A percentile compares a stretch with the other conserved stretches of the same genome.
These are phyloP conservation scores for Takifugu ocellatus DNA, from an alignment of 2,797 vertebrate genomes.

Conservation along the genomic window DNA sequence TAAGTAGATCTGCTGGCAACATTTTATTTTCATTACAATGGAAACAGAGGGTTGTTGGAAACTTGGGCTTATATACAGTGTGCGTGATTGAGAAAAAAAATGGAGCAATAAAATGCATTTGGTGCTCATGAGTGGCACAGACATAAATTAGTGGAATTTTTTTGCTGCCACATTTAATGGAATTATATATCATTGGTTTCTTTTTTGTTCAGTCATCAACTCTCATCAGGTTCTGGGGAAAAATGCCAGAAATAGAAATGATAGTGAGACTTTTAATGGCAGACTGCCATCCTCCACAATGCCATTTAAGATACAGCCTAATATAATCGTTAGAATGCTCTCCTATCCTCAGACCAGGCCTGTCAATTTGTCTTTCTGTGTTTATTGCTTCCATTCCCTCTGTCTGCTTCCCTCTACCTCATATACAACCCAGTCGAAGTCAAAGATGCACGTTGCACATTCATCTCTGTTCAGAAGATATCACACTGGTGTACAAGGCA, in stretches of 20 bases:
- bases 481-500: conserved; percentile 68
- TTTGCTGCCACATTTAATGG: background rate
- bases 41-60: conserved; percentile 36
- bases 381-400: conserved; percentile 1
- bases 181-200: background rate
- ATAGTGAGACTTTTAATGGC: conserved; percentile 9
- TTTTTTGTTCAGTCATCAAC: background rate
- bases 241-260: conserved; percentile 13
- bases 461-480: conserved; percentile 45
- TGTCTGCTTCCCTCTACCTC: background rate
- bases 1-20: conserved; percentile 3
- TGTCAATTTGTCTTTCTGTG: background rate
- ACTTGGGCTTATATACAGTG: conserved; percentile 25
- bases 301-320: conserved; percentile 29
- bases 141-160: background rate
- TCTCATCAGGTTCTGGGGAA: background rate
- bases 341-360: conserved; percentile 19
- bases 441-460: conserved; percentile 15
- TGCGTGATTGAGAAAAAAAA: conserved; percentile 19
- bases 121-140: background rate
- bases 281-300: conserved; percentile 18
- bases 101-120: conserved; percentile 4
- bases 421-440: conserved; percentile 16
- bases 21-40: conserved; percentile 51
- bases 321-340: conserved; percentile 26